Base-by-base conservation (phyloP, 2,797 vertebrate species). In the Picus viridis region DNA sequence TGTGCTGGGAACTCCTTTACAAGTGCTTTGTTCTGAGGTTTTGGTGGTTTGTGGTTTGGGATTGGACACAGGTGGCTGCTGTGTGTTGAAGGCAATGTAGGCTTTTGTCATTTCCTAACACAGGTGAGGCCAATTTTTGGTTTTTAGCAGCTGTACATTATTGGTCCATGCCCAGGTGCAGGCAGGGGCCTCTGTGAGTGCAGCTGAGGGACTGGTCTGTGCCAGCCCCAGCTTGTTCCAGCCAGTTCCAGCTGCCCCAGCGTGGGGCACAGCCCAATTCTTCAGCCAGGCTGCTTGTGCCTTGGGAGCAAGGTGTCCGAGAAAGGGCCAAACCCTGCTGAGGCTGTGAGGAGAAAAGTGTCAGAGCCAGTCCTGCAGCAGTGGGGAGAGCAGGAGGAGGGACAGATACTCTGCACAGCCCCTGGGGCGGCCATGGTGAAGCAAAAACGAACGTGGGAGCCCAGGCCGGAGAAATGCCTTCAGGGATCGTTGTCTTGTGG, bases 271-370 rank as follows among this genome's bases (percentile, higher is more conserved):
- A 2, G 39, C 45, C 3, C 24, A 51, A 27, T 27, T 19, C 6
- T 30, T 24, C 32, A 10, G 45, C 8, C 0, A 1, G 74, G 12
- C 39, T 20, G 64, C 3, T 5, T 57, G 11, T 2, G 0, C n/a
- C 64, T 2, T 10, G 1, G 45, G 51, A 36, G 6, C 15, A 6
- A 6, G 3, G 2, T 0, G 2, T 3, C 20, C 4, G 2, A 10
- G 64, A 2, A 7, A 7, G 61, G 81, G 8, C n/a, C 32, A 18
- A n/a, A 8, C 3, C 8, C 11, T 53, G 75, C 51, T 5, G 12
- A 10, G 14, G 30, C 41, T 3, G 29, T 1, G 32, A 57, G 58
- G 39, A n/a, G 23, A 5, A 6, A 2, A 3, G 24, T 1, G 24
- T 1, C 20, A 36, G 53, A 23, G 7, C 17, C n/a, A 7, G 63